Evolutionary conservation across 2,113 vertebrate species (phyloP).

Genomic region (Anas platyrhynchos): DNA sequence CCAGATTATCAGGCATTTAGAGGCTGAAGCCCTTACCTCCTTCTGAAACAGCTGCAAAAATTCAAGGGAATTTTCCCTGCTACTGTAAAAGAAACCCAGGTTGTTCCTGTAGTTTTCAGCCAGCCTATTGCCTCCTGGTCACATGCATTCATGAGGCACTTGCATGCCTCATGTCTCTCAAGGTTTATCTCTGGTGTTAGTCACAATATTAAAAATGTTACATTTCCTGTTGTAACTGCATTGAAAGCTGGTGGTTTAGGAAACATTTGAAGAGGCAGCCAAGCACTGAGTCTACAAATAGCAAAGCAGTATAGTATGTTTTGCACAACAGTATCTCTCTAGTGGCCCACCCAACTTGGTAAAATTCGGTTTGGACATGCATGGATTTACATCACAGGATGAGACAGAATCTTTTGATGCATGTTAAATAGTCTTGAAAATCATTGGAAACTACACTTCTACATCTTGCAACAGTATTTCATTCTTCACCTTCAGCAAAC

Average conservation of each 20-base stretch:
- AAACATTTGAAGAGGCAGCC: constrained; percentile 17
- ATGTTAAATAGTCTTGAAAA: background rate
- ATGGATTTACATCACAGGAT: background rate
- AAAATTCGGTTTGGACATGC: background rate
- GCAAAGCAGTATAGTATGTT: background rate
- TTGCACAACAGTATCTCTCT: background rate
- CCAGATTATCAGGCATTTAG: background rate
- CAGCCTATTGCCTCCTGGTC: background rate
- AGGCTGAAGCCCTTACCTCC: background rate
- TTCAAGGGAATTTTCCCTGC: background rate
- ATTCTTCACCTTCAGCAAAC: background rate
- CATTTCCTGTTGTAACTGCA: constrained; percentile 4
- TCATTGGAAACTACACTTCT: background rate
- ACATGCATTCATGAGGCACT: background rate
- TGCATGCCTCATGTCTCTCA: fast-evolving
- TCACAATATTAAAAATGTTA: background rate
- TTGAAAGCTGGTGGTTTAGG: background rate
- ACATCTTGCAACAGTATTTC: background rate
- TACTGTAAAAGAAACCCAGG: background rate
- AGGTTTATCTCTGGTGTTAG: background rate
- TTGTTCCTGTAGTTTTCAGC: background rate
- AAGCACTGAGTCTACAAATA: constrained; percentile 4
- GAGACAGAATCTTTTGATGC: background rate
- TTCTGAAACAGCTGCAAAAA: background rate
- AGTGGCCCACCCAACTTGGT: background rate